These are phyloP conservation scores for Riparia riparia DNA, from an alignment of 2,113 vertebrate genomes.

Conservation along the genomic window DNA sequence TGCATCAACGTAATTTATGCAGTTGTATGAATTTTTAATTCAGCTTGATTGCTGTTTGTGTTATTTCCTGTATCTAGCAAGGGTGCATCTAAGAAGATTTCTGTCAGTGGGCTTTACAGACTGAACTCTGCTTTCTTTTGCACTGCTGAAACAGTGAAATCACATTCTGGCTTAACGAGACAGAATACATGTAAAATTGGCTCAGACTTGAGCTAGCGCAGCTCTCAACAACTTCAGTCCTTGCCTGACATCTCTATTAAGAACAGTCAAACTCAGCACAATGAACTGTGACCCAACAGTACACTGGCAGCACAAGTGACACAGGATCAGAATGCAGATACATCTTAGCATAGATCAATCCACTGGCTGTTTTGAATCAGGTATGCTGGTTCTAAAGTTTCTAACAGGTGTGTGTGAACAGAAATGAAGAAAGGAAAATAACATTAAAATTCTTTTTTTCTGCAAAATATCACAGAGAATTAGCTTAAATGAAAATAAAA, in stretches of 20 bases:
- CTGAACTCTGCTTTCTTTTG: neutral
- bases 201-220: neutral
- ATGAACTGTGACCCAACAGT: neutral
- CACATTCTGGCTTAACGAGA: neutral
- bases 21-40: neutral
- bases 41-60: neutral
- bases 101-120: neutral
- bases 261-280: neutral
- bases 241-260: neutral
- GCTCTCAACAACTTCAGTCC: neutral
- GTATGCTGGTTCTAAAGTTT: neutral
- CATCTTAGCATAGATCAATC: neutral
- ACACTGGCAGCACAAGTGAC: neutral
- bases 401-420: neutral
- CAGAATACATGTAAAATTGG: accelerated
- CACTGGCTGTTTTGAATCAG: neutral
- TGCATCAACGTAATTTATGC: neutral
- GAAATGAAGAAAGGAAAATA: neutral
- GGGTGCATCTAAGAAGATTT: neutral
- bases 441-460: neutral
- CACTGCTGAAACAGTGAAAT: neutral
- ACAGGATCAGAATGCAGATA: neutral
- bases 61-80: neutral
- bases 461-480: neutral
- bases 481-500: neutral